Conservation (phyloP, 2,888 invertebrate genomes). For the Galerucella pusilla region DNA sequence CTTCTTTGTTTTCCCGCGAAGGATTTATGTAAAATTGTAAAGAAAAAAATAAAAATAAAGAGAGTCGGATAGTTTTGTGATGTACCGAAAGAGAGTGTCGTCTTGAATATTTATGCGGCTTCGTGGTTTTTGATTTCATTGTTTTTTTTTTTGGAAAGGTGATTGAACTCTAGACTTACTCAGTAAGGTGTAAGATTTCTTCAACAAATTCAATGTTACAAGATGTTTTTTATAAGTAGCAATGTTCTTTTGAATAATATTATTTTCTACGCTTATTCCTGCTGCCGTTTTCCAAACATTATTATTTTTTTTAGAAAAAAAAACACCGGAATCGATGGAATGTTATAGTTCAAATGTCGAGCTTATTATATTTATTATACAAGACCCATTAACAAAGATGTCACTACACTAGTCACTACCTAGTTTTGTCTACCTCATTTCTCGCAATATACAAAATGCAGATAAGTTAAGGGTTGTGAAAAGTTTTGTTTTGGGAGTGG, state of each 20-base stretch:
- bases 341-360: too few relatives aligned
- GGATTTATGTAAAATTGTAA: constrained; percentile 14
- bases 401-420: too few relatives aligned
- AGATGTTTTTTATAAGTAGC: not conserved
- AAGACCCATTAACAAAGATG: too few relatives aligned
- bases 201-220: not conserved
- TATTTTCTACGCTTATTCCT: too few relatives aligned
- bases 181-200: not conserved
- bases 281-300: too few relatives aligned
- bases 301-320: too few relatives aligned
- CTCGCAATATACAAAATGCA: too few relatives aligned
- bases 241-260: not conserved
- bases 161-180: constrained; percentile 4
- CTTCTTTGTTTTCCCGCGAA: constrained; percentile 19
- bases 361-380: too few relatives aligned
- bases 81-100: constrained; percentile 26
- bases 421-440: too few relatives aligned
- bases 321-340: too few relatives aligned
- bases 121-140: constrained; percentile 19
- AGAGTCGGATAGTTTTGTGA: constrained; percentile 13
- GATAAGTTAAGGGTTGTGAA: too few relatives aligned
- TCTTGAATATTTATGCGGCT: constrained; percentile 25
- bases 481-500: too few relatives aligned
- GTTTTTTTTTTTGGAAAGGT: constrained; percentile 26
- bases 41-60: constrained; percentile 8